A percentile compares a stretch with the other conserved stretches of the same genome.
phyloP scores from a whole-genome alignment of 2,888 invertebrate genomes.

The Limnephilus rhombicus region DNA sequence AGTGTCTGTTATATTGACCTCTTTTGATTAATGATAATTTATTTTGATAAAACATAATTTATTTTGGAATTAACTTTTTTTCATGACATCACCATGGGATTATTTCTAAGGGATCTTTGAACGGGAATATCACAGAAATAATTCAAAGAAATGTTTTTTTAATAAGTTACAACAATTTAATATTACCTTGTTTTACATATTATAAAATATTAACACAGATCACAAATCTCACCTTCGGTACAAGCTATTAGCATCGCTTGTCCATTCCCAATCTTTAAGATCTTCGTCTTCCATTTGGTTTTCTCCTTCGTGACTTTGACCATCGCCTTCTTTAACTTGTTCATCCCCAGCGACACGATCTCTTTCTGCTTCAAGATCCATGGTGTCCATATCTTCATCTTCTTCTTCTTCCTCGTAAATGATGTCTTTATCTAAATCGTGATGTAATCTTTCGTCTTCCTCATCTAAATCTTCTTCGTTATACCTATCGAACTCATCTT shows the following conservation, averaged over 20 bases:
- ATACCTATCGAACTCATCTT: conserved; percentile 65
- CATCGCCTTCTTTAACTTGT: conserved; percentile 48
- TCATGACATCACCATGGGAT: no score
- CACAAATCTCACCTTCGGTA: conserved; percentile 64
- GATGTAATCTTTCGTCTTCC: conserved; percentile 53
- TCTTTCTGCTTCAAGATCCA: conserved; percentile 65
- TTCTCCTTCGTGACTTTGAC: conserved; percentile 52
- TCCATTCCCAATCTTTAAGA: conserved; percentile 77
- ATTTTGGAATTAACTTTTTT: neutral
- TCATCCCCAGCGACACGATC: conserved; percentile 70
- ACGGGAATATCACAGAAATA: neutral
- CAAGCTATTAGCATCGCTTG: conserved; percentile 68
- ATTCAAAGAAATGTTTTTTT: neutral
- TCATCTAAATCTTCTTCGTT: conserved; percentile 52
- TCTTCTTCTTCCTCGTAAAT: conserved; percentile 69
- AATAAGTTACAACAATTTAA: neutral
- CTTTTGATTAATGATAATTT: no score
- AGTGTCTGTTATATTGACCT: neutral
- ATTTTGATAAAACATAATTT: neutral
- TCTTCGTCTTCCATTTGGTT: conserved; percentile 71
- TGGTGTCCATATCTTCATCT: conserved; percentile 69
- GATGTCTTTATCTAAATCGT: conserved; percentile 67
- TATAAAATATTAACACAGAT: conserved; percentile 35
- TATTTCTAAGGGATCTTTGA: no score
- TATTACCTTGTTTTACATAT: conserved; percentile 20